Evolutionary conservation across 2,797 vertebrate species (phyloP), one percentile per base, ranked within the genome.

Genomic region (Simalia tracyae): DNA sequence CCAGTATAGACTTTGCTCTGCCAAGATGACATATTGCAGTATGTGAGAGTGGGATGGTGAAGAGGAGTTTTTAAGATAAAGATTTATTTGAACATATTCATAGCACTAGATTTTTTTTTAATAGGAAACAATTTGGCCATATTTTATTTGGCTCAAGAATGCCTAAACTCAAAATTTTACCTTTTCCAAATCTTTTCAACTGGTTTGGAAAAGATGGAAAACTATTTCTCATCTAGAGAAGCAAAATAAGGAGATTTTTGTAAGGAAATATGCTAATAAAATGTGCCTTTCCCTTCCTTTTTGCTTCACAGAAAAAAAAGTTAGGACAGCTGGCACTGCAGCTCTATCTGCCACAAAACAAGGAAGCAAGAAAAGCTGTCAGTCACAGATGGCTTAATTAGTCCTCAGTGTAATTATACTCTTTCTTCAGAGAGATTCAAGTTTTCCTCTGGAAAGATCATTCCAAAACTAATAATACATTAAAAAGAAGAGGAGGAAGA

Each of bases 311-410:
- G 66, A 59, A 28, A 57, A 24, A 92, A 81, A 91, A 94, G 92
- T 93, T 0, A 2, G 96, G 95, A 95, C 96, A 96, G 94, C 95
- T 96, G 95, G 93, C 93, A 87, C 0, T 96, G 90, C 89, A 95
- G 95, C 93, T 97, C 94, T 92, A 94, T 96, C 96, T 96, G 95
- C 96, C 94, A 96, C 96, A 93, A 96, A 95, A 94, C 87, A 95
- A 95, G 91, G 92, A 97, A 95, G 96, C 93, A 94, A 95, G 89
- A 95, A 95, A 87, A 63, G 46, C 95, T 96, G 95, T 97, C 97
- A 97, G 95, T 97, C 95, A 96, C 97, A 97, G 96, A 97, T 96
- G 96, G 96, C 95, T 94, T 97, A 96, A 97, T 97, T 97, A 97
- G 96, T 96, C 96, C 94, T 96, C 96, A 95, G 96, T 93, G 95